A percentile compares a stretch with the other conserved stretches of the same genome.
Evolutionary conservation across 2,797 vertebrate species (phyloP).

Genomic region (Melanotaenia boesemani): DNA sequence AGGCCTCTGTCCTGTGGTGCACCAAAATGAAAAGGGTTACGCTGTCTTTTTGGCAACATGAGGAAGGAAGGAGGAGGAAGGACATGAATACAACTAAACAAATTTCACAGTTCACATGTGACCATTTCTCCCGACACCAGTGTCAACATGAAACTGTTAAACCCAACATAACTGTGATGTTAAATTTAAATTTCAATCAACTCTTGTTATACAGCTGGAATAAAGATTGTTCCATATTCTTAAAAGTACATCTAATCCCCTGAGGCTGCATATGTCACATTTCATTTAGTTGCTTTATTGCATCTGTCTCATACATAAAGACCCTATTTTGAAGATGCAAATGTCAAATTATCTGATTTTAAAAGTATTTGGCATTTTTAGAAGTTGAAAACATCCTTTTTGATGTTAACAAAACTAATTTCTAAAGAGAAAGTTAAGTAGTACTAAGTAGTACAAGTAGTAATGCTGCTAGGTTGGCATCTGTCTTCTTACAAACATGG

Average conservation of each 20-base stretch:
- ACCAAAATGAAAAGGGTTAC: constrained; percentile 13
- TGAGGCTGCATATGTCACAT: background rate
- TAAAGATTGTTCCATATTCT: background rate
- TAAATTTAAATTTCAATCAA: background rate
- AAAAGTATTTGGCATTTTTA: background rate
- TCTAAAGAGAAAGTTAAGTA: background rate
- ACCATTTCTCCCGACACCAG: background rate
- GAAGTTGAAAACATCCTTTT: background rate
- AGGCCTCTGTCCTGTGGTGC: constrained; percentile 25
- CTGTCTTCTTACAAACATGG: background rate
- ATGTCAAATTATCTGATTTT: background rate
- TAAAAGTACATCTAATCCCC: background rate
- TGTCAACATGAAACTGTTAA: background rate
- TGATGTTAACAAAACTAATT: background rate
- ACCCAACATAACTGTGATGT: background rate
- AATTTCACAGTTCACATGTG: background rate
- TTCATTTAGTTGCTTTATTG: constrained; percentile 1
- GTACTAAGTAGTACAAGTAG: background rate
- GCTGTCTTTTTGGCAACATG: constrained; percentile 55
- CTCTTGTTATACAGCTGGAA: background rate
- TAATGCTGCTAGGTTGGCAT: background rate
- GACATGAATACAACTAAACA: background rate
- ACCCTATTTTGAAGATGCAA: background rate
- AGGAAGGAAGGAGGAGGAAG: constrained; percentile 15
- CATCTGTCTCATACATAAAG: background rate